Evolutionary conservation across 2,113 vertebrate genomes (phyloP).

Genomic region (Aix galericulata): DNA sequence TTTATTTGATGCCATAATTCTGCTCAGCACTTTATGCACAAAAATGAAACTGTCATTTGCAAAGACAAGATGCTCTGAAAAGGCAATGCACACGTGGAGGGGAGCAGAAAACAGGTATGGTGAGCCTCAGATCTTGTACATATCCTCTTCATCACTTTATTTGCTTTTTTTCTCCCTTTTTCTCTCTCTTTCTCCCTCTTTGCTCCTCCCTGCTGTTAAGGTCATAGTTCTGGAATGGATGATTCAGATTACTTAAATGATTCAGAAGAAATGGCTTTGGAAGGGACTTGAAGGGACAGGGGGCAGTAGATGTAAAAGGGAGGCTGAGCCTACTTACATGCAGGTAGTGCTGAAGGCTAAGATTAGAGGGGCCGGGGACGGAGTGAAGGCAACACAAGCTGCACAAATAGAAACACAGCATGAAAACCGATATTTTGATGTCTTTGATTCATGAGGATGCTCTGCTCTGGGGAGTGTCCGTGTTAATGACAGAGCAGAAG

Average conservation of each 20-base stretch:
- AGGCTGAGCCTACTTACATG: not conserved
- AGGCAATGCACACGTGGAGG: not conserved
- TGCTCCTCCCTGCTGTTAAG: not conserved
- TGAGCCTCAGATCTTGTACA: not conserved
- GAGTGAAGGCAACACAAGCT: rapidly evolving
- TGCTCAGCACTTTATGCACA: not conserved
- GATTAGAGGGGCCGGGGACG: not conserved
- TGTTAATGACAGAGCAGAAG: not conserved
- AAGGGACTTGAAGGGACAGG: not conserved
- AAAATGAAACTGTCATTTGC: not conserved
- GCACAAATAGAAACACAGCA: not conserved
- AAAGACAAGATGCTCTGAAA: not conserved
- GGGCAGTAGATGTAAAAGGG: not conserved
- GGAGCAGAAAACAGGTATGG: not conserved
- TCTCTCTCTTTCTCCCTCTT: not conserved
- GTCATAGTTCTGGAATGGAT: not conserved
- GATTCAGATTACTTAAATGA: not conserved
- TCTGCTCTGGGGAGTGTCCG: not conserved
- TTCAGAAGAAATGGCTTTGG: not conserved
- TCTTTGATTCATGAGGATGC: not conserved
- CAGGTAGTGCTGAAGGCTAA: not conserved
- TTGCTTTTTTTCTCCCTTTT: not conserved
- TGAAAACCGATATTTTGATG: not conserved
- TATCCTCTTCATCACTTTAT: not conserved
- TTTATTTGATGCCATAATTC: not conserved